These are phyloP conservation scores for Hermatobates lingyangjiaoensis DNA, from an alignment of 1,140 invertebrate genomes.

Conservation along the genomic window DNA sequence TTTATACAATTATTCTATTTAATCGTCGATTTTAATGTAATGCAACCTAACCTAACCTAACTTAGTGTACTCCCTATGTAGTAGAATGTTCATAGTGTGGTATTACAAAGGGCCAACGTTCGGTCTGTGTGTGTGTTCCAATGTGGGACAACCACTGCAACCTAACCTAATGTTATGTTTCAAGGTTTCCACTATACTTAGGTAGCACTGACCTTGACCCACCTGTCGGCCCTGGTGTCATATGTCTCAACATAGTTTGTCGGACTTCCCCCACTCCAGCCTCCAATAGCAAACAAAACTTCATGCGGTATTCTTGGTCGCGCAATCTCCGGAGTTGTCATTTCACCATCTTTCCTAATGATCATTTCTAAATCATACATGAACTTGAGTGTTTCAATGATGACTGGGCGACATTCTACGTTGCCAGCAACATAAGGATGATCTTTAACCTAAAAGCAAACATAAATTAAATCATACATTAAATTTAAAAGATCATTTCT, in stretches of 20 bases:
- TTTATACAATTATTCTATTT: no score
- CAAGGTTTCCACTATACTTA: no score
- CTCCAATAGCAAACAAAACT: conserved; percentile 51
- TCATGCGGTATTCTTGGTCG: conserved; percentile 45
- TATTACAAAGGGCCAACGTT: no score
- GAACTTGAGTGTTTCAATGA: conserved; percentile 55
- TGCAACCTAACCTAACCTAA: no score
- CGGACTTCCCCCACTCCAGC: conserved; percentile 49
- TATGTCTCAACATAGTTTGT: conserved; percentile 58
- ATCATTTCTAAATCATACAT: conserved; percentile 55
- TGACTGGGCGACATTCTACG: conserved; percentile 41
- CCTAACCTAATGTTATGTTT: no score
- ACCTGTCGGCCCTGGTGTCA: conserved; percentile 54
- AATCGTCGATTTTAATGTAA: no score
- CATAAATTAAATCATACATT: no score
- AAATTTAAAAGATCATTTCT: no score
- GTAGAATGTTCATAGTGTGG: no score
- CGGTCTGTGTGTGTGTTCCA: no score
- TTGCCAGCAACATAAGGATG: conserved; percentile 40
- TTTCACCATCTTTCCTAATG: conserved; percentile 34
- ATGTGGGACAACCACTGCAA: no score
- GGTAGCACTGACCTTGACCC: conserved; percentile 40
- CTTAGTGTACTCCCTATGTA: no score
- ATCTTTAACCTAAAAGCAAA: conserved; percentile 29
- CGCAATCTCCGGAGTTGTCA: conserved; percentile 40